Evolutionary conservation across 2,888 invertebrate species (phyloP), one percentile per base, ranked within the genome.

Genomic region (Syrista parreyssii): DNA sequence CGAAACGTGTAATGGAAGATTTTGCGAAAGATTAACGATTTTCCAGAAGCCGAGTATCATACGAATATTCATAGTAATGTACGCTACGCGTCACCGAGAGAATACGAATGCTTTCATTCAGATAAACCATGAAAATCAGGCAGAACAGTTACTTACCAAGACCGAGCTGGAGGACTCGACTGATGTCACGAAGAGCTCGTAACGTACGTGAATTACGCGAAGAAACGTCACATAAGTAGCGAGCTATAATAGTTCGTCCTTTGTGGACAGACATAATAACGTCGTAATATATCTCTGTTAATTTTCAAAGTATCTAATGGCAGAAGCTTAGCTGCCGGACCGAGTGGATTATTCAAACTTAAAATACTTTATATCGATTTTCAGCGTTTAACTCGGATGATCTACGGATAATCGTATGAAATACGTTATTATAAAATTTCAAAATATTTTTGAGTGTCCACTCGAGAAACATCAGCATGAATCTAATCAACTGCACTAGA

Each of bases 361-460:
- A 23, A 55, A 55, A 55, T 55, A 55, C 23, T 55, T 55, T 55
- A 9, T 55, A 55, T 55, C 55, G 55, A 55, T 55, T 55, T 55
- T 55, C 55, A 55, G 55, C 55, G 23, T 23, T 55, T 55, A 55
- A 55, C 55, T 9, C 23, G 55, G 55, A 55, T 55, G 55, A 55
- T 55, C 23, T 15, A 55, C 55, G 55, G 55, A 55, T 55, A 23
- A 55, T 55, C 9, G 23, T 55, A 15, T 55, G 9, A 55, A 55
- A 55, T 55, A 55, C 55, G 55, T 55, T 55, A 23, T 55, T 23
- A 55, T 23, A 55, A 55, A 55, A 55, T 23, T 55, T 55, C 23
- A 2, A 23, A 82, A 81, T 76, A 79, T 79, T 72, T 78, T 68
- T 32, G 71, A 31, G 30, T 30, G 12, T 33, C 9, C 15, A 4